Conservation (phyloP, 2,113 vertebrate species). For the Cyprinus carpio region DNA sequence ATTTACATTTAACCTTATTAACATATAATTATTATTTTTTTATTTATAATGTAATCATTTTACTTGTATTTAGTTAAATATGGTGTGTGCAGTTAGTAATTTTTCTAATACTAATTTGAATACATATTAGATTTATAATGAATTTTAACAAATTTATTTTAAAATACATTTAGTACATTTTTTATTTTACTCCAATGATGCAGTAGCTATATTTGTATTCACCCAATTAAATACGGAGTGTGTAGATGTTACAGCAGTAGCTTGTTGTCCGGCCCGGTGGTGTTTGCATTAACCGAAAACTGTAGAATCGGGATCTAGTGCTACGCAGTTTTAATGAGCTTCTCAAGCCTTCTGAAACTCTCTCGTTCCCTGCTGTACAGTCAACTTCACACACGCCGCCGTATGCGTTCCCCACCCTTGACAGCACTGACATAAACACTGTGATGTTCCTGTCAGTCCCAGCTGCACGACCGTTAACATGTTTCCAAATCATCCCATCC, state of each 20-base stretch:
- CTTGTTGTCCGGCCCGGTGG: background rate
- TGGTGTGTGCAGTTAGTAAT: background rate
- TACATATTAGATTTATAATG: background rate
- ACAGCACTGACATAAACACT: conserved; percentile 53
- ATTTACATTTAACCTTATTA: background rate
- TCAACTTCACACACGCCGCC: conserved; percentile 53
- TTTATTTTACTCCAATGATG: background rate
- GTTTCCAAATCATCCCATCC: conserved; percentile 53
- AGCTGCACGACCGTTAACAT: conserved; percentile 48
- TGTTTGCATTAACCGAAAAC: background rate
- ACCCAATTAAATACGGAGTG: background rate
- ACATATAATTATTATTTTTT: too few relatives aligned
- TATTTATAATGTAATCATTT: background rate
- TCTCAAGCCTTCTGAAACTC: conserved; percentile 19
- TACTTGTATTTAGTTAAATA: background rate
- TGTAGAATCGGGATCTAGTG: background rate
- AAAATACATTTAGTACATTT: background rate
- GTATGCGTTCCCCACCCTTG: conserved; percentile 48
- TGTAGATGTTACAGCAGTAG: background rate
- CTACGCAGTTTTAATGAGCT: conserved; percentile 32
- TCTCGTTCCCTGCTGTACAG: conserved; percentile 30
- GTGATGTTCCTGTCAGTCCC: conserved; percentile 44
- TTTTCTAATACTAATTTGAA: background rate
- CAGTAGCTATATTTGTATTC: background rate
- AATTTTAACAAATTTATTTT: background rate